Evolutionary conservation across 2,797 vertebrate species (phyloP).

Genomic region (Bucorvus abyssinicus): DNA sequence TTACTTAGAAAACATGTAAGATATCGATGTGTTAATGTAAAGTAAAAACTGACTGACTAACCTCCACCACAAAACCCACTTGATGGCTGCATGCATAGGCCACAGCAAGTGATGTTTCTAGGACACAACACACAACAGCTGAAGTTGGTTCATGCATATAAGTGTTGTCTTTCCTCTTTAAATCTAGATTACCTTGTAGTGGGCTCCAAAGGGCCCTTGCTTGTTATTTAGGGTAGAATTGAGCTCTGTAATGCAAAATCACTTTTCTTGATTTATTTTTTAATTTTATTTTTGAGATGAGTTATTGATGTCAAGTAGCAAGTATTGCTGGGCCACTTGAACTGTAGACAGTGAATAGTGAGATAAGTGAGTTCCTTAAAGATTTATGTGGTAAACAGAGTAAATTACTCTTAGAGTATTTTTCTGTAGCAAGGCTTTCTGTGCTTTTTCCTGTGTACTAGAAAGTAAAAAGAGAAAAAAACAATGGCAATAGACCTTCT

Average conservation of each 20-base stretch:
- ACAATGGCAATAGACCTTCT: not conserved
- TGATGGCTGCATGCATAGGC: not conserved
- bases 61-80: not conserved
- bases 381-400: not conserved
- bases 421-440: not conserved
- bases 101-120: not conserved
- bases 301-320: not conserved
- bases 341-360: not conserved
- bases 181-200: not conserved
- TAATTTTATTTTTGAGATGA: not conserved
- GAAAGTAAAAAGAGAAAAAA: not conserved
- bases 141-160: not conserved
- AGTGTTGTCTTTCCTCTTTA: not conserved
- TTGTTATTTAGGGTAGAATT: not conserved
- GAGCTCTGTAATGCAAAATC: not conserved
- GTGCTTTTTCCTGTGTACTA: not conserved
- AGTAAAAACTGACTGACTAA: not conserved
- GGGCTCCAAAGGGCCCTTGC: not conserved
- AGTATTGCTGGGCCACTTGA: not conserved
- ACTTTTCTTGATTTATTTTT: not conserved
- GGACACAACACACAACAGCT: not conserved
- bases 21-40: not conserved
- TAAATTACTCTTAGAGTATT: not conserved
- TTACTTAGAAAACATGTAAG: not conserved
- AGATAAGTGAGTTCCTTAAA: not conserved